Base-by-base conservation (phyloP, 2,888 invertebrate species). In the Ornithoptera alexandrae region DNA sequence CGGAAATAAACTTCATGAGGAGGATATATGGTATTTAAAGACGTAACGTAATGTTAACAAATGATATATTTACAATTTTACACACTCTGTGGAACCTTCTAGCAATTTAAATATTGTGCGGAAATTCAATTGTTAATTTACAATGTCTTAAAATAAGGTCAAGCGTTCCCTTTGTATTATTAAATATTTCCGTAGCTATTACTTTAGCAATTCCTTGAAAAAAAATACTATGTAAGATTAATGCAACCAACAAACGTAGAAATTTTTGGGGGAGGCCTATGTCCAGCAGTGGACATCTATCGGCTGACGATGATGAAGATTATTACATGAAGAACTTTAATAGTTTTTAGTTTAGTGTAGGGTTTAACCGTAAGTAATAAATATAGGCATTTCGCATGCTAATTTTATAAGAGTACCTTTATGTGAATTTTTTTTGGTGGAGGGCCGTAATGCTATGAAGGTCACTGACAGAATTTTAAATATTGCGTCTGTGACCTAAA, bases 1-100 rank as follows among this genome's bases (percentile, higher is more conserved):
- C 87, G 88, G 88, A 89, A 89, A 88, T 78, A 73, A 76, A 73
- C 71, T 74, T 75, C 72, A 75, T 72, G 70, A 73, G 70, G 64
- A 73, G 71, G 64, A 73, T 71, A 65, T 53, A 53, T 70, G 62
- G 65, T 73, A 68, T 70, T 70, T 64, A 50, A 60, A 69, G 15
- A 65, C 22, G 12, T 42, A 58, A 42, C 22, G 36, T 58, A 58
- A 42, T 17, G 36, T 39, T 53, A 17, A 10, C 22, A 24, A 20
- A 46, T 42, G 15, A 22, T 50, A 58, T 58, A n/a, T n/a, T 12
- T 53, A n/a, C 8, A 18, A 53, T 53, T 53, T 53, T n/a, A 53
- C 53, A n/a, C 18, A 39, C 8, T 5, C 6, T 12, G 17, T 60
- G n/a, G 10, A 20, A 39, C 5, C 12, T 66, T 61, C 67, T 18